Base-by-base conservation (phyloP, 2,113 vertebrate species). In the Poecile atricapillus region DNA sequence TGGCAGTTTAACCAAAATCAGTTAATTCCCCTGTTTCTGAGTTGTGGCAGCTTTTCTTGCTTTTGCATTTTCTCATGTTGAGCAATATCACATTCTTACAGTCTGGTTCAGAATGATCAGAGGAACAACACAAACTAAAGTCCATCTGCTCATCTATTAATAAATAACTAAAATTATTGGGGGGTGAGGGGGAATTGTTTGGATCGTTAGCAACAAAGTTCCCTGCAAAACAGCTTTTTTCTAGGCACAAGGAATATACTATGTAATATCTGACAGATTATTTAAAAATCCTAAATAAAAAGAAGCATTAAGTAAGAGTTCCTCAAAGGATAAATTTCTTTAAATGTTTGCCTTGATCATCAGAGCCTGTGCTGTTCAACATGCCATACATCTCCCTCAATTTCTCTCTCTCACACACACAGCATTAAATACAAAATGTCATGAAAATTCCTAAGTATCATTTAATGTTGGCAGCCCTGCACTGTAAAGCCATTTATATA, bases 401-500 rank as follows among this genome's bases (percentile, higher is more conserved):
- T 74, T 91, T 86, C 89, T 89, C 85, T 84, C 93, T 56, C 50
- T 13, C 85, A 56, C 93, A 94, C 94, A 98, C 89, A 89, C 37
- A 93, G 91, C 90, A 97, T 93, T 94, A 97, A 95, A 96, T 91
- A 97, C 87, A 95, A 97, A 97, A 96, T 94, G 95, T 97, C 97
- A 97, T 97, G 95, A 97, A 97, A 97, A 96, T 97, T 96, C 96
- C 94, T 88, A 55, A 95, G 93, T 94, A 95, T 95, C 93, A 86
- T 97, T 89, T 83, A 97, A 97, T 87, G 82, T 83, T 98, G 97
- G 98, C 96, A 97, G 92, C 83, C 87, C 87, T 79, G 94, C 96
- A 76, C 94, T 81, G 91, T 84, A 97, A 97, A 98, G 92, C 87
- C 97, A 98, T 98, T 98, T 98, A 97, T 97, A 92, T 93, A 97